A percentile compares a stretch with the other conserved stretches of the same genome.
phyloP scores from a whole-genome alignment of 2,888 invertebrate genomes.

The Pammene fasciana region DNA sequence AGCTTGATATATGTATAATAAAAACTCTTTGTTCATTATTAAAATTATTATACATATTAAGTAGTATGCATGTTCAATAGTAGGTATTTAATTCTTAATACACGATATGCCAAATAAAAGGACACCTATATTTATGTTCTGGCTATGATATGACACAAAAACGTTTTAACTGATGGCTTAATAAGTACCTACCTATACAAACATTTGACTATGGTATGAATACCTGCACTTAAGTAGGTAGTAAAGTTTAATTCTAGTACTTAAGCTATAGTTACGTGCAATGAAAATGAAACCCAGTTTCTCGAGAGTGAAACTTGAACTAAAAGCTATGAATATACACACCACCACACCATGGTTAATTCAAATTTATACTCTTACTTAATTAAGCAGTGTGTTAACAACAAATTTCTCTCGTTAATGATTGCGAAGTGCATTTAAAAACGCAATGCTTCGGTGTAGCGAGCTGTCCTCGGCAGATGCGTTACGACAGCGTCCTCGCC shows the following conservation, averaged over 20 bases:
- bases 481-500: constrained; percentile 18
- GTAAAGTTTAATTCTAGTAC: not conserved
- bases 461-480: constrained; percentile 20
- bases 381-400: constrained; percentile 16
- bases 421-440: constrained; percentile 24
- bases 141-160: too few species aligned
- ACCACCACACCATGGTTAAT: constrained; percentile 12
- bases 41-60: too few species aligned
- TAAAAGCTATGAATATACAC: constrained; percentile 16
- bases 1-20: too few species aligned
- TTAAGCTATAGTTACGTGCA: not conserved
- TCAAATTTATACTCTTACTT: constrained; percentile 14
- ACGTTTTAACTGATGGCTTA: too few species aligned
- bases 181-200: too few species aligned
- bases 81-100: too few species aligned
- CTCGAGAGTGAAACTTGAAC: constrained; percentile 4
- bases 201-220: too few species aligned
- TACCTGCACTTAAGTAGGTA: too few species aligned
- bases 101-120: too few species aligned
- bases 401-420: constrained; percentile 24
- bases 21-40: too few species aligned
- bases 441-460: constrained; percentile 16
- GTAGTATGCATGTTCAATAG: too few species aligned
- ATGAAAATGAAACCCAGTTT: not conserved
- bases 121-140: too few species aligned